Percentiles rank a stretch among this genome's conserved stretches.
phyloP scores from a whole-genome alignment of 2,888 invertebrate genomes.

The Morpho deidamia region DNA sequence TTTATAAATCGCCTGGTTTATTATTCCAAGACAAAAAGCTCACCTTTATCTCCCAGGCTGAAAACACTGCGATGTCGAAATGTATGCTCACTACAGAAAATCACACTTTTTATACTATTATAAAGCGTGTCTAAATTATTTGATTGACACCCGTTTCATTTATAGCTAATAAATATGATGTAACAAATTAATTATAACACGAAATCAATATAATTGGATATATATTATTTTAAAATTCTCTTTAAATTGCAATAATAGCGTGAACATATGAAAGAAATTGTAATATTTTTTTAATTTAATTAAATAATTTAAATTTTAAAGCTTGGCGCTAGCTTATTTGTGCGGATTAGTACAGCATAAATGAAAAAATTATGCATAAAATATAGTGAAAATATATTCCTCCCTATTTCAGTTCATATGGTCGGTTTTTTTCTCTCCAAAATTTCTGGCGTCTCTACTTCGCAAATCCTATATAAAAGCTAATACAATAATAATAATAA shows the following conservation, averaged over 20 bases:
- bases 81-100: not conserved
- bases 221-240: conserved; percentile 1
- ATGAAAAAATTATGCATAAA: not conserved
- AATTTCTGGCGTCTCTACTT: too few species aligned
- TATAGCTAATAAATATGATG: conserved; percentile 19
- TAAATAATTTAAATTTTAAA: not conserved
- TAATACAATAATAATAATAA: conserved; percentile 5
- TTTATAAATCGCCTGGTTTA: not conserved
- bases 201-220: conserved; percentile 6
- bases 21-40: not conserved
- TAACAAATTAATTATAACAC: conserved; percentile 8
- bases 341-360: not conserved
- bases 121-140: conserved; percentile 2
- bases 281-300: not conserved
- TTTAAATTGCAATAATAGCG: not conserved
- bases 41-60: conserved; percentile 6
- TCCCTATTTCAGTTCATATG: too few species aligned
- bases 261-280: not conserved
- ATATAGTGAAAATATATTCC: not conserved
- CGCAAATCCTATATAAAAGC: too few species aligned
- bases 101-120: conserved; percentile 9
- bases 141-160: conserved; percentile 18
- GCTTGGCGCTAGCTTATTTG: not conserved
- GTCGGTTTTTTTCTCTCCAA: too few species aligned
- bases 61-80: conserved; percentile 4